Evolutionary conservation across 2,888 invertebrate species (phyloP), one percentile per base, ranked within the genome.

Genomic region (Orchesellides sinensis): DNA sequence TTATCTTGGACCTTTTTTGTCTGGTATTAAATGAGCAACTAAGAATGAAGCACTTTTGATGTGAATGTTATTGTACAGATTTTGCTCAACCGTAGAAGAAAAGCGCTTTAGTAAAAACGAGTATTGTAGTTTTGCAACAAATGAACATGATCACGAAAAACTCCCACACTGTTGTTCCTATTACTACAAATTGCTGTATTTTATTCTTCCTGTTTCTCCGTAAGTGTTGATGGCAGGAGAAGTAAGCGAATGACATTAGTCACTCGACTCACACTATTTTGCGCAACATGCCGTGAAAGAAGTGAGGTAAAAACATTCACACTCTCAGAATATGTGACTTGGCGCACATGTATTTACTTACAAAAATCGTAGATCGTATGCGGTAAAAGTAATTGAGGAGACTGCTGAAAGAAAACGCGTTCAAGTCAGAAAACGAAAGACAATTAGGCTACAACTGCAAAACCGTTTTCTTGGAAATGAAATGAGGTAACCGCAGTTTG

Each of bases 141-240:
- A 52, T 40, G 54, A 23, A 32, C 29, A 49, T 52, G 54, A 75
- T 75, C 75, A 45, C 40, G 63, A 68, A 47, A 47, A 68, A 56
- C 77, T 77, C 77, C 77, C 77, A 77, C 77, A 68, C 77, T 66
- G 45, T 32, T 74, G 10, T 63, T 45, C 14, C n/a, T 40, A 5
- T n/a, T n/a, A n/a, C n/a, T 49, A 65, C 74, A 74, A 65, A 74
- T 68, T 77, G 59, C 59, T 52, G 23, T 19, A 35, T 52, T 56
- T 70, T 70, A 56, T 70, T 32, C 35, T 35, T 56, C 56, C 52
- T 56, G n/a, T n/a, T n/a, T n/a, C n/a, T n/a, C n/a, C n/a, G n/a
- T n/a, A n/a, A 8, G 35, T 35, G 35, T 47, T 47, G 4, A n/a
- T 47, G 47, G 47, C 47, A 47, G n/a, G 5, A 4, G 47, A 8